Conservation (phyloP, 2,113 vertebrate species). For the Phylloscopus trochiloides region DNA sequence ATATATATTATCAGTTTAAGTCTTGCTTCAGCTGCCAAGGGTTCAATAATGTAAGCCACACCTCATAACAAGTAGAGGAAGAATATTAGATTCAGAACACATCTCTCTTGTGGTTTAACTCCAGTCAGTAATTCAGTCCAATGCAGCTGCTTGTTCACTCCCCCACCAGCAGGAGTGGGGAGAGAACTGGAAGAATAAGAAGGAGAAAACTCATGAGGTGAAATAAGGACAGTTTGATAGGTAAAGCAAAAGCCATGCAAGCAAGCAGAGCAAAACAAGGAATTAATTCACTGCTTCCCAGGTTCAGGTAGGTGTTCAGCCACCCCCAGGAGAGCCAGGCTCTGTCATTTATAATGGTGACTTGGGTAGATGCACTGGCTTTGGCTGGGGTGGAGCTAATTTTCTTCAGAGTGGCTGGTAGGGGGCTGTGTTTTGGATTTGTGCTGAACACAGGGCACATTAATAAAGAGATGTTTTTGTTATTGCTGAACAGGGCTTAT, state of each 20-base stretch:
- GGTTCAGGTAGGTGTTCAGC: neutral
- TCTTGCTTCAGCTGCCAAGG: neutral
- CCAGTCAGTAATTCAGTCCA: neutral
- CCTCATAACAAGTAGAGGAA: neutral
- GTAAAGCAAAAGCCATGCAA: neutral
- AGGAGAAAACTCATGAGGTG: fast-evolving
- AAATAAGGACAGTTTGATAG: neutral
- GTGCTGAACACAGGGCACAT: neutral
- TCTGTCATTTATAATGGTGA: neutral
- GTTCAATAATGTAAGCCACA: neutral
- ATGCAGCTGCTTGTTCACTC: fast-evolving
- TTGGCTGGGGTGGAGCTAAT: neutral
- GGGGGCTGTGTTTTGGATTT: neutral
- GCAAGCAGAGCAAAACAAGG: neutral
- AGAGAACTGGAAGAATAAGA: neutral
- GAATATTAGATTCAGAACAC: conserved; percentile 10
- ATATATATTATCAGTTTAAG: neutral
- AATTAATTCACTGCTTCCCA: neutral
- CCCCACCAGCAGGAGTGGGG: too few species aligned
- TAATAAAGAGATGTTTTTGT: neutral
- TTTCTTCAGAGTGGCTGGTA: neutral
- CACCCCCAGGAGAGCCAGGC: neutral
- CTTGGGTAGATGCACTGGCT: neutral
- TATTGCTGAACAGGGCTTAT: neutral
- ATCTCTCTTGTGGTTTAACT: neutral